These are phyloP conservation scores for honey bee (Apis mellifera) DNA, from an alignment of 1,140 invertebrate genomes.

Conservation along the genomic window DNA sequence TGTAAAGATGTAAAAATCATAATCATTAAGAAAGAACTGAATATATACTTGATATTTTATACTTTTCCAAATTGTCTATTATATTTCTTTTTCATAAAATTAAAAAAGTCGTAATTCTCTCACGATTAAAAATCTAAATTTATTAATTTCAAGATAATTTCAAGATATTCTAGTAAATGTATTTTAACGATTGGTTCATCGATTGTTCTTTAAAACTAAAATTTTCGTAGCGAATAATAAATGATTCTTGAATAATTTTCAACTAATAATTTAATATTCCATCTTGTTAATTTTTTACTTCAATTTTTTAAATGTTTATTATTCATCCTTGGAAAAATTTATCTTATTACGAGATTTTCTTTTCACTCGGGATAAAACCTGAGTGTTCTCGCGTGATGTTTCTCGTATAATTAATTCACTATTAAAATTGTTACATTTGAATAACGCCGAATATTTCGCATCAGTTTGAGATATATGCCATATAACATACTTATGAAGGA, in stretches of 20 bases:
- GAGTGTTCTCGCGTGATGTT: not conserved
- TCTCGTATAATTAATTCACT: not conserved
- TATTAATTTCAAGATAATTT: no score
- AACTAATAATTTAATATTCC: not conserved
- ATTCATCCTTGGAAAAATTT: not conserved
- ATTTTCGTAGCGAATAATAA: not conserved
- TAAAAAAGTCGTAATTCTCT: no score
- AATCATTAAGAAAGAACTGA: no score
- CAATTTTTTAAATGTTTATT: not conserved
- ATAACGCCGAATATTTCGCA: not conserved
- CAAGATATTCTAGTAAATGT: no score
- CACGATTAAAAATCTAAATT: no score
- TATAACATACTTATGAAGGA: slow-evolving; percentile 13
- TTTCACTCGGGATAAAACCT: not conserved
- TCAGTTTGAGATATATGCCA: not conserved
- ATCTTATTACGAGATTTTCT: not conserved
- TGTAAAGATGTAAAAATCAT: no score
- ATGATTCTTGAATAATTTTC: not conserved
- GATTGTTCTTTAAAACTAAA: no score
- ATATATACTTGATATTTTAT: no score
- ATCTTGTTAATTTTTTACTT: not conserved
- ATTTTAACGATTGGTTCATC: no score
- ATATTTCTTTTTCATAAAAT: no score
- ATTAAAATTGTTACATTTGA: not conserved
- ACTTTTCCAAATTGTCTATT: not conserved